phyloP scores from a whole-genome alignment of 1,140 invertebrate genomes.

The Drosophila pandora region DNA sequence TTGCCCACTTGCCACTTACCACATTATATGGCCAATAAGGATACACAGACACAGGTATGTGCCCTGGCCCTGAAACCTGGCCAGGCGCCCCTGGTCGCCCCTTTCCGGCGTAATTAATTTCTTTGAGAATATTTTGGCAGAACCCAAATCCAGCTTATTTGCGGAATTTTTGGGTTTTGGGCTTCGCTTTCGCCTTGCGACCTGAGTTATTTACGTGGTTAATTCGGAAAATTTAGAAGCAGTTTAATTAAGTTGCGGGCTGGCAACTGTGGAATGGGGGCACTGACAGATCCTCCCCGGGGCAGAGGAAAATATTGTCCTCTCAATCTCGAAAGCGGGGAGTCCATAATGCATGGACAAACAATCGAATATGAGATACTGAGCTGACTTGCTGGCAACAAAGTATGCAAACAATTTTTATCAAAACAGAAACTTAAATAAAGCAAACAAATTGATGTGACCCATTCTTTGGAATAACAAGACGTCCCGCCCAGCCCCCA shows the following conservation, averaged over 20 bases:
- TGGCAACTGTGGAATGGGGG: neutral
- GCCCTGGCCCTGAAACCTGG: neutral
- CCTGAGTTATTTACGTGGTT: constrained; percentile 70
- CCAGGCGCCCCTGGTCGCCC: neutral
- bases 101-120: constrained; percentile 67
- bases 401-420: constrained; percentile 69
- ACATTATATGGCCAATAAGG: constrained; percentile 72
- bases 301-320: constrained; percentile 46
- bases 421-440: constrained; percentile 75
- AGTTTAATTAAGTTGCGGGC: constrained; percentile 62
- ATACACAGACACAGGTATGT: constrained; percentile 61
- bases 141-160: constrained; percentile 17
- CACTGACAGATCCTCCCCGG: neutral
- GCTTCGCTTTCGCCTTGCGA: constrained; percentile 13
- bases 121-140: constrained; percentile 63
- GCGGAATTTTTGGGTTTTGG: constrained; percentile 30
- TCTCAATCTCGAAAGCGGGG: constrained; percentile 6
- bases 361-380: constrained; percentile 36
- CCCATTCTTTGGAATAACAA: constrained; percentile 37
- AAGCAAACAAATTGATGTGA: constrained; percentile 76
- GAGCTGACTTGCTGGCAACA: constrained; percentile 23
- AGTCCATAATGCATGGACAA: constrained; percentile 57
- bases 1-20: constrained; percentile 53
- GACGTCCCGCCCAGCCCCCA: neutral
- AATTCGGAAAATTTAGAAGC: constrained; percentile 48